Percentiles rank a stretch among this genome's conserved stretches.
Conservation (phyloP, 2,113 vertebrate species). For the Mirounga angustirostris region DNA sequence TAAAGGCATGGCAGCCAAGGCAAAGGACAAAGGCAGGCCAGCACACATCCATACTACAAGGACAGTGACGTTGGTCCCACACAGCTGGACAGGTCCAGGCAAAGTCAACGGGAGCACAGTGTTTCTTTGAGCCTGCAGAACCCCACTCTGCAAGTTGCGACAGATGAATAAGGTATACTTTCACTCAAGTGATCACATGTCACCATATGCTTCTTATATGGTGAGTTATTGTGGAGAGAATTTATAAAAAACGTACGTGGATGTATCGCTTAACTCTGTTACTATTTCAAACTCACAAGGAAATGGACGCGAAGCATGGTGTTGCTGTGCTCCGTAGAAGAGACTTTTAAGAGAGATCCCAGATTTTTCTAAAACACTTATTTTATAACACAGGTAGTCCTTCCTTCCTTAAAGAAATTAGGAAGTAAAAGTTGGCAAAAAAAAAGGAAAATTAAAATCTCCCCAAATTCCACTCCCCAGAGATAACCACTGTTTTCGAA, state of each 20-base stretch:
- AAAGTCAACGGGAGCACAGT: background rate
- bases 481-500: background rate
- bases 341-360: background rate
- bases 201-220: background rate
- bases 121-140: background rate
- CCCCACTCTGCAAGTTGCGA: background rate
- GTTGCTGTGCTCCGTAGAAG: background rate
- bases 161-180: background rate
- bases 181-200: accelerated
- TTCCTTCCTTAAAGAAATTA: slow-evolving; percentile 11
- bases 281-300: background rate
- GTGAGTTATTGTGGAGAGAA: background rate
- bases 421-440: background rate
- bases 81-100: background rate
- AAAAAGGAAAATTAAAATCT: background rate
- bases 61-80: background rate
- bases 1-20: background rate
- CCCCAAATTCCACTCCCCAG: background rate
- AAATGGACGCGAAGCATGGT: background rate
- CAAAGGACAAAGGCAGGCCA: background rate
- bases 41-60: background rate
- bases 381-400: background rate
- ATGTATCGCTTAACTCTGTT: background rate
- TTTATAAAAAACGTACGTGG: background rate
- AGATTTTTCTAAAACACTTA: background rate